Percentiles rank a stretch among this genome's conserved stretches.
These are phyloP conservation scores for Creontiades dilutus DNA, from an alignment of 2,888 invertebrate species.

Conservation along the genomic window DNA sequence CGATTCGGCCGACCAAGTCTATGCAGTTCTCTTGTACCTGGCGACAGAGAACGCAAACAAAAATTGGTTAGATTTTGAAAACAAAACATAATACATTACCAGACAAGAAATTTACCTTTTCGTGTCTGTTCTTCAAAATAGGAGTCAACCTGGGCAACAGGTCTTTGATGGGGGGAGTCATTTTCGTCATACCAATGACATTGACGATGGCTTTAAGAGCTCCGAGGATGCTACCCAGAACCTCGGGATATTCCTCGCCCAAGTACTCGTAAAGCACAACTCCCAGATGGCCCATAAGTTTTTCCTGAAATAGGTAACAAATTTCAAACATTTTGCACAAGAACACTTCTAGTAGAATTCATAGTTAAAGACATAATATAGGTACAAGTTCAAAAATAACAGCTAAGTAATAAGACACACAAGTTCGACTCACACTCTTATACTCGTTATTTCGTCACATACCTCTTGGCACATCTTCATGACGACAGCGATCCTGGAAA, in stretches of 20 bases:
- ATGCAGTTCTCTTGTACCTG: conserved; percentile 99
- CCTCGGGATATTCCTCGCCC: conserved; percentile 99
- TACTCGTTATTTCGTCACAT: conserved; percentile 72
- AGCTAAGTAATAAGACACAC: no score
- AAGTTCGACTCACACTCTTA: no score
- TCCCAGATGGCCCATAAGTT: conserved; percentile 99
- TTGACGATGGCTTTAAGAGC: conserved; percentile 99
- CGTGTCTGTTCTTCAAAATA: conserved; percentile 96
- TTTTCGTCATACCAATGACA: conserved; percentile 99
- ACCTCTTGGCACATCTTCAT: conserved; percentile 99
- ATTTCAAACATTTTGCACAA: not conserved
- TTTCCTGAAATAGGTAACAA: conserved; percentile 83
- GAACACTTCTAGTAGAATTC: no score
- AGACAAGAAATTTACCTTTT: conserved; percentile 78
- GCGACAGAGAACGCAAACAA: conserved; percentile 76
- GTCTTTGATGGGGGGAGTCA: conserved; percentile 99
- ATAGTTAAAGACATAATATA: no score
- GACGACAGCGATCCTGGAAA: conserved; percentile 97
- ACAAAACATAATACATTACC: not conserved
- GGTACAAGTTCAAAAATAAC: no score
- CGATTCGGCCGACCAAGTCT: conserved; percentile 98
- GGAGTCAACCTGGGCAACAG: conserved; percentile 97
- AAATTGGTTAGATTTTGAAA: not conserved
- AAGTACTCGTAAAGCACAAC: conserved; percentile 99
- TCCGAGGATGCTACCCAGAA: conserved; percentile 97